Evolutionary conservation across 2,797 vertebrate species (phyloP).

Genomic region (Chrysocyon brachyurus): DNA sequence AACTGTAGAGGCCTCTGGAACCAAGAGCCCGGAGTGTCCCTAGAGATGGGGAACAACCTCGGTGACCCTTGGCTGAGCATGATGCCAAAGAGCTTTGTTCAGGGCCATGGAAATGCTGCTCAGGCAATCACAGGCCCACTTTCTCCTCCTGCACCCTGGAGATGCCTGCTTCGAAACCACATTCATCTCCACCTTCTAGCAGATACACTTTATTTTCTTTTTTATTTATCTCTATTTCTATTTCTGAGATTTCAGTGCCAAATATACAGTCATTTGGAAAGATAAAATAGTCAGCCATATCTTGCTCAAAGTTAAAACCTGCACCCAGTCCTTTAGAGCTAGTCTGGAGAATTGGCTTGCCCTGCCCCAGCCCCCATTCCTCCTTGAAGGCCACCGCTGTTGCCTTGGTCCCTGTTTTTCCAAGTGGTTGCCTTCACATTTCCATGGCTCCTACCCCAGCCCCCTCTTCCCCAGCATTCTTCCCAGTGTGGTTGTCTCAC

Average conservation of each 20-base stretch:
- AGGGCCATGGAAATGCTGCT: not conserved
- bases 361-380: too few species aligned
- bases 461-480: not conserved
- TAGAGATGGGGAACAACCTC: not conserved
- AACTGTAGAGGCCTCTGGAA: not conserved
- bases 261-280: conserved; percentile 7
- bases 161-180: not conserved
- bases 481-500: not conserved
- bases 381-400: not conserved
- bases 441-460: not conserved
- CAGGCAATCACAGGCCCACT: not conserved
- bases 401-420: not conserved
- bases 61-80: not conserved
- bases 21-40: not conserved
- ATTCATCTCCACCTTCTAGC: not conserved
- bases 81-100: not conserved
- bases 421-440: not conserved
- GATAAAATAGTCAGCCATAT: not conserved
- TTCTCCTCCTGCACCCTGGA: not conserved
- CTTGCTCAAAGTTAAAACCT: not conserved
- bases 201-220: not conserved
- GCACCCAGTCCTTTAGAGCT: not conserved
- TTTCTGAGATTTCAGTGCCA: conserved; percentile 53
- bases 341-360: not conserved
- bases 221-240: not conserved